A percentile compares a stretch with the other conserved stretches of the same genome.
Evolutionary conservation across 2,797 vertebrate genomes (phyloP).

Genomic region (Cirrhinus mrigala): DNA sequence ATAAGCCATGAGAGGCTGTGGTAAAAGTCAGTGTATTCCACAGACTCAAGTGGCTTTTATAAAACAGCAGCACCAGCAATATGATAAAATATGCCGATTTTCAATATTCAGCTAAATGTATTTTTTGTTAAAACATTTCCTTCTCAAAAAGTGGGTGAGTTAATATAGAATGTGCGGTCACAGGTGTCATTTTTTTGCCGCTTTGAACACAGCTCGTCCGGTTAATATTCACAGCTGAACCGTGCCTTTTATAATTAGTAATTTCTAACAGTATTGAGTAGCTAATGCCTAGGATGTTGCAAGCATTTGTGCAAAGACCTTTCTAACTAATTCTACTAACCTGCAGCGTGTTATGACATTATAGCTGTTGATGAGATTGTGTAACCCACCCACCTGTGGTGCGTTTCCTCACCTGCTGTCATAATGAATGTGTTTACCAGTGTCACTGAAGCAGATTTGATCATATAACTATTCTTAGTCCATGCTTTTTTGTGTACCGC

Average conservation of each 20-base stretch:
- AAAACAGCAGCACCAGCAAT: neutral
- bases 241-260: neutral
- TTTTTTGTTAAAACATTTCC: neutral
- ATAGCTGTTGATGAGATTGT: constrained; percentile 14
- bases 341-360: constrained; percentile 4
- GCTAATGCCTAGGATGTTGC: neutral
- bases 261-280: neutral
- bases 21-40: neutral
- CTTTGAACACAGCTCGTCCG: neutral
- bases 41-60: neutral
- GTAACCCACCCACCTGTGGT: constrained; percentile 13
- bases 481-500: neutral
- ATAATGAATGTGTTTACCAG: constrained; percentile 11
- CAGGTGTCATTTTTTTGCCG: neutral
- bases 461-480: neutral
- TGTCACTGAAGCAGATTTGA: constrained; percentile 22
- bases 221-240: neutral
- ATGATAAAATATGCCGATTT: neutral
- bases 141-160: neutral
- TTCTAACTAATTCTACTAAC: constrained; percentile 32
- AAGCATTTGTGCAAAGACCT: neutral
- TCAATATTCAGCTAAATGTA: neutral
- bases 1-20: neutral
- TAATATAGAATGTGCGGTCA: neutral
- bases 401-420: constrained; percentile 24